phyloP scores from a whole-genome alignment of 2,113 vertebrate genomes.

The Athene cunicularia region DNA sequence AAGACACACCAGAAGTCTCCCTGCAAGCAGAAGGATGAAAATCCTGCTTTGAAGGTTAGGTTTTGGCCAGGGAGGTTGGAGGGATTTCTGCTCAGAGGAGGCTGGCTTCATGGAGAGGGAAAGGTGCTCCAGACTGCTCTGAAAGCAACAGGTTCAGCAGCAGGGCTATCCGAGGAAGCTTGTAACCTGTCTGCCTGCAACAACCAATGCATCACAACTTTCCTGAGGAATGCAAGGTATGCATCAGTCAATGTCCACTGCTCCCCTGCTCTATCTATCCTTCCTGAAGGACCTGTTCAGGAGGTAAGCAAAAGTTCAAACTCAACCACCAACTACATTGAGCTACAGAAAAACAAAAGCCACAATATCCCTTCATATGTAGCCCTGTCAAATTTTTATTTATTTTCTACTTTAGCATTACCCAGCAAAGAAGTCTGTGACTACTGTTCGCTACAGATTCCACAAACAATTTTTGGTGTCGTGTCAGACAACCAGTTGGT shows the following conservation, averaged over 20 bases:
- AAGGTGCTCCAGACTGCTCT: neutral
- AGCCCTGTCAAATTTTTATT: neutral
- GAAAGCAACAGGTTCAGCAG: neutral
- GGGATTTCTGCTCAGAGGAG: neutral
- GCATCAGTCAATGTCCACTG: neutral
- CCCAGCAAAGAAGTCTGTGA: neutral
- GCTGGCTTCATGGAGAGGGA: neutral
- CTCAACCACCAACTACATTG: neutral
- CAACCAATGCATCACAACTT: neutral
- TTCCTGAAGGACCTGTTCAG: neutral
- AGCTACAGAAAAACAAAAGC: neutral
- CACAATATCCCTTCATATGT: neutral
- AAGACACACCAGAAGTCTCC: neutral
- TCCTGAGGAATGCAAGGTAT: neutral
- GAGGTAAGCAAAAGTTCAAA: neutral
- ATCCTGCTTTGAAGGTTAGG: neutral
- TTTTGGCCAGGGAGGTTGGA: neutral
- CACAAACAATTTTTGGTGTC: neutral
- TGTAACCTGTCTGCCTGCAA: neutral
- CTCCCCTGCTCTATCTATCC: neutral
- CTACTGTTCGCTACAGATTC: neutral
- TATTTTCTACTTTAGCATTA: neutral
- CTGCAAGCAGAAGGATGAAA: neutral
- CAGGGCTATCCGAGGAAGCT: neutral
- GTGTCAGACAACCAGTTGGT: neutral